Evolutionary conservation across 2,113 vertebrate genomes (phyloP).

Genomic region (Chaetura pelagica): DNA sequence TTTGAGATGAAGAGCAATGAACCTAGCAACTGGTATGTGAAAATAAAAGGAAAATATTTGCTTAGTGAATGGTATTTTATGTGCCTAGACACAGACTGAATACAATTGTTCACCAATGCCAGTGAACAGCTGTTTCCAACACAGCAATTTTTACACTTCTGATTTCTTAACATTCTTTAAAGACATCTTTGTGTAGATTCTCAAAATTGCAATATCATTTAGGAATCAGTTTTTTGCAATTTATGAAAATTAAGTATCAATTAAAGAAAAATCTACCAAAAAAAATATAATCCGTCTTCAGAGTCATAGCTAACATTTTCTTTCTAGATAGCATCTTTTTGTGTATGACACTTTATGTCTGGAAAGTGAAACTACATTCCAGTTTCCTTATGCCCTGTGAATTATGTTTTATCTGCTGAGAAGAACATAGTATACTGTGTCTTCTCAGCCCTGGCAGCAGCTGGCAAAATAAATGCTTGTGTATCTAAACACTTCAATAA

Average conservation of each 20-base stretch:
- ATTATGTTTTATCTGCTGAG: neutral
- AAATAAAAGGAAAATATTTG: neutral
- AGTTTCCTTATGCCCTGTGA: neutral
- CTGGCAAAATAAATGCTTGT: neutral
- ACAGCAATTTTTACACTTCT: neutral
- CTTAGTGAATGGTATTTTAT: neutral
- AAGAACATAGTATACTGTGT: neutral
- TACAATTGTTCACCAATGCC: neutral
- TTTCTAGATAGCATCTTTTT: neutral
- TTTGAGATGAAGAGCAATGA: neutral
- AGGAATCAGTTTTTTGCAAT: neutral
- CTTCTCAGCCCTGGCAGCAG: neutral
- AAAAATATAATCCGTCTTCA: neutral
- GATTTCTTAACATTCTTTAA: neutral
- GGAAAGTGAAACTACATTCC: neutral
- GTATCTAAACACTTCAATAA: neutral
- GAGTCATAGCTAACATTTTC: neutral
- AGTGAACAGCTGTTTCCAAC: neutral
- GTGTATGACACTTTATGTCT: neutral
- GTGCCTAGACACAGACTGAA: neutral
- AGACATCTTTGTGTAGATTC: neutral
- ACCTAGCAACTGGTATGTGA: neutral
- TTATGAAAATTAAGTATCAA: neutral
- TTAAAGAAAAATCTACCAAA: neutral
- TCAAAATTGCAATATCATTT: neutral